These are phyloP conservation scores for Punctoribates punctum DNA, from an alignment of 2,888 invertebrate species.

Conservation along the genomic window DNA sequence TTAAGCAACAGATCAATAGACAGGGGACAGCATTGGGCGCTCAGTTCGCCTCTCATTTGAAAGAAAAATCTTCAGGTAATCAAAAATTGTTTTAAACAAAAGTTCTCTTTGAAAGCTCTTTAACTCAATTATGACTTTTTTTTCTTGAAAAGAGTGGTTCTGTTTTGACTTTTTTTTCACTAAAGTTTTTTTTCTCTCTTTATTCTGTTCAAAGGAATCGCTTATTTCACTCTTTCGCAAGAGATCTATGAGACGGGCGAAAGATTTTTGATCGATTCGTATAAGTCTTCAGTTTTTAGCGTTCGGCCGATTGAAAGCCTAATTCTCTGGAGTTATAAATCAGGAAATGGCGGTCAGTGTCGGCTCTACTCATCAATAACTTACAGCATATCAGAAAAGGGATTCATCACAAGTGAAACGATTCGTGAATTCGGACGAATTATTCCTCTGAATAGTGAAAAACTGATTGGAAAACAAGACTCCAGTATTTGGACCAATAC, in stretches of 20 bases:
- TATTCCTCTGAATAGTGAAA: constrained; percentile 1
- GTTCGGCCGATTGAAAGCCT: neutral
- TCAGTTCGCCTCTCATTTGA: constrained; percentile 13
- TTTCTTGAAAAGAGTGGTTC: neutral
- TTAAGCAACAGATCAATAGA: constrained; percentile 2
- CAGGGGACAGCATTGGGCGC: neutral
- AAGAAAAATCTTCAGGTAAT: neutral
- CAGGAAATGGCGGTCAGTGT: neutral
- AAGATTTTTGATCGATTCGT: constrained; percentile 17
- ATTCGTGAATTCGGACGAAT: constrained; percentile 9
- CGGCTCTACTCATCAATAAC: constrained; percentile 1
- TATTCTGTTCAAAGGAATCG: neutral
- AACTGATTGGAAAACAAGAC: constrained; percentile 7
- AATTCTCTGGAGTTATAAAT: neutral
- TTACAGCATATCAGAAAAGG: constrained; percentile 10
- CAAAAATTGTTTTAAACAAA: neutral
- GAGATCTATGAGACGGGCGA: constrained; percentile 6
- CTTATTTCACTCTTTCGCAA: constrained; percentile 2
- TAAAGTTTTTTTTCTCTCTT: neutral
- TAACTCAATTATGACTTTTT: neutral
- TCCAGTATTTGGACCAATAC: constrained; percentile 19
- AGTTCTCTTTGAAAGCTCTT: neutral
- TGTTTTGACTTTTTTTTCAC: neutral
- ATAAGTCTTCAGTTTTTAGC: neutral
- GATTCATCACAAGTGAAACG: constrained; percentile 12